These are phyloP conservation scores for Cirrhinus molitorella DNA, from an alignment of 2,797 vertebrate species.

Conservation along the genomic window DNA sequence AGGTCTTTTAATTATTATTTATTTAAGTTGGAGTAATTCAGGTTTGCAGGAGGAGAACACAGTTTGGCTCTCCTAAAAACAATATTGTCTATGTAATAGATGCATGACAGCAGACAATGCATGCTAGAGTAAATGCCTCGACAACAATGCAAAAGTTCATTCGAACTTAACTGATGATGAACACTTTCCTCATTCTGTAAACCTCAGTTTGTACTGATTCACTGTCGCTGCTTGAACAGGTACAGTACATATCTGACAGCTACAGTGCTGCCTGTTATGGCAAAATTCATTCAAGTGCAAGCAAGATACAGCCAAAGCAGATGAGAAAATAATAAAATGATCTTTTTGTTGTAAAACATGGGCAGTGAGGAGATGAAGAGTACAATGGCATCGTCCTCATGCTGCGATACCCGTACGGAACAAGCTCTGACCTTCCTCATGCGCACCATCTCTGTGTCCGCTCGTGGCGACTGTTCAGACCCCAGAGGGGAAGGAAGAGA, in stretches of 20 bases:
- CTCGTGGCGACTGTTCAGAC: constrained; percentile 85
- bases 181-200: not conserved
- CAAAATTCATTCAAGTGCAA: constrained; percentile 51
- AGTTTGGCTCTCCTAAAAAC: not conserved
- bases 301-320: constrained; percentile 53
- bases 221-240: constrained; percentile 7
- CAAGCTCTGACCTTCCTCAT: constrained; percentile 93
- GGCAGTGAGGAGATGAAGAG: constrained; percentile 58
- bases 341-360: constrained; percentile 26
- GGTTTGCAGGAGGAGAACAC: constrained; percentile 2
- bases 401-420: constrained; percentile 30
- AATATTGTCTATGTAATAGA: constrained; percentile 8
- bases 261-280: constrained; percentile 46
- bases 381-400: constrained; percentile 55
- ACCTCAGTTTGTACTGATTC: constrained; percentile 6
- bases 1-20: not conserved
- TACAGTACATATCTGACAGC: constrained; percentile 13
- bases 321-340: constrained; percentile 59
- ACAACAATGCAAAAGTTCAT: constrained; percentile 19
- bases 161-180: not conserved
- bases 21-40: constrained; percentile 6
- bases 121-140: not conserved
- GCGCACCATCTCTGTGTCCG: constrained; percentile 88
- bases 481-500: constrained; percentile 65
- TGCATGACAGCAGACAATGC: not conserved